Conservation (phyloP, 2,888 invertebrate genomes). For the Apodemia hepburni region DNA sequence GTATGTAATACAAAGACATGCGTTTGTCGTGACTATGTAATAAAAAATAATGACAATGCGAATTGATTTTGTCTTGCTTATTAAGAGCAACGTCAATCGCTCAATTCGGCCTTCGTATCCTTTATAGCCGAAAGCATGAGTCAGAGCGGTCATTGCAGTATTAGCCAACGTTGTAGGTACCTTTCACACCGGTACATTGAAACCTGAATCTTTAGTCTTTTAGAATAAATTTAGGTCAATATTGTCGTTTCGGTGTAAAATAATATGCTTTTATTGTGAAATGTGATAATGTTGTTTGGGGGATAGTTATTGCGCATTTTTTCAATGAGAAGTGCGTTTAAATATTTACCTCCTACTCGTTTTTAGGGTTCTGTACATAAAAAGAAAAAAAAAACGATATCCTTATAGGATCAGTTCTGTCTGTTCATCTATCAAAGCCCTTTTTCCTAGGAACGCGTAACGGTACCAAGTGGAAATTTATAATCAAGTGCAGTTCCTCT, state of each 20-base stretch:
- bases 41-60: conserved; percentile 7
- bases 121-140: conserved; percentile 7
- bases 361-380: too few relatives aligned
- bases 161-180: background rate
- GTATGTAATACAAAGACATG: background rate
- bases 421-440: too few relatives aligned
- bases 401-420: too few relatives aligned
- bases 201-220: conserved; percentile 9
- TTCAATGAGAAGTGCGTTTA: background rate
- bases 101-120: conserved; percentile 9
- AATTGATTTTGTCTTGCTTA: conserved; percentile 10
- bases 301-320: background rate
- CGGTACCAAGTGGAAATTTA: too few relatives aligned
- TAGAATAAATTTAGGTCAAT: conserved; percentile 13
- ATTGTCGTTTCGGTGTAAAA: conserved; percentile 3
- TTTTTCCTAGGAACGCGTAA: too few relatives aligned
- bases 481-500: too few relatives aligned
- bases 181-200: conserved; percentile 5
- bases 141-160: conserved; percentile 8
- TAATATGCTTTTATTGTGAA: conserved; percentile 4
- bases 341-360: background rate
- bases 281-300: conserved; percentile 4
- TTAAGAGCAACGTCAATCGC: conserved; percentile 5
- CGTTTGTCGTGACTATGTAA: background rate
- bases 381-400: too few relatives aligned